These are phyloP conservation scores for Gambusia yucatana DNA, from an alignment of 2,797 vertebrate species.

Conservation along the genomic window DNA sequence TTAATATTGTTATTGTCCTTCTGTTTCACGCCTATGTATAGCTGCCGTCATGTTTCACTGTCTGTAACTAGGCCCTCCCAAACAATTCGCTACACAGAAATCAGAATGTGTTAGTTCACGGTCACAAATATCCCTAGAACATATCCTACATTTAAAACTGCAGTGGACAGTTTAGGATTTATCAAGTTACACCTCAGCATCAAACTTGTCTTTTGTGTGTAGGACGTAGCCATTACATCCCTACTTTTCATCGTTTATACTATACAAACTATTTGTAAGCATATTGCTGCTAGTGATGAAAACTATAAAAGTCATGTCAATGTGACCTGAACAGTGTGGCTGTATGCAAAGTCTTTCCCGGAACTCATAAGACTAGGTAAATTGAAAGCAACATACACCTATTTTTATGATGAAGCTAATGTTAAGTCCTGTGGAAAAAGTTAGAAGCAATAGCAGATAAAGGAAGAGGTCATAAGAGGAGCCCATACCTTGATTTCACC, in stretches of 20 bases:
- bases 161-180: too few species aligned
- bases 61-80: too few species aligned
- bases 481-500: slow-evolving; percentile 86
- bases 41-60: too few species aligned
- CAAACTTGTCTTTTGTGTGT: too few species aligned
- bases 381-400: not conserved
- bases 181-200: too few species aligned
- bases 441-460: not conserved
- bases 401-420: not conserved
- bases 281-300: not conserved
- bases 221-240: too few species aligned
- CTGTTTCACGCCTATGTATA: too few species aligned
- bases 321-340: not conserved
- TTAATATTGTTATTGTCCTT: too few species aligned
- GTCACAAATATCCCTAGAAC: too few species aligned
- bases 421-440: not conserved
- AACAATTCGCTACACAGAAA: too few species aligned
- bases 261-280: not conserved
- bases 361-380: not conserved
- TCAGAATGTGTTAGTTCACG: too few species aligned
- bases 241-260: not conserved
- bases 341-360: not conserved
- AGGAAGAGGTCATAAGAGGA: not conserved
- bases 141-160: too few species aligned
- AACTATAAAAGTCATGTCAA: not conserved